Percentiles rank a stretch among this genome's conserved stretches.
Conservation (phyloP, 2,113 vertebrate species). For the Planiliza haematocheilus region DNA sequence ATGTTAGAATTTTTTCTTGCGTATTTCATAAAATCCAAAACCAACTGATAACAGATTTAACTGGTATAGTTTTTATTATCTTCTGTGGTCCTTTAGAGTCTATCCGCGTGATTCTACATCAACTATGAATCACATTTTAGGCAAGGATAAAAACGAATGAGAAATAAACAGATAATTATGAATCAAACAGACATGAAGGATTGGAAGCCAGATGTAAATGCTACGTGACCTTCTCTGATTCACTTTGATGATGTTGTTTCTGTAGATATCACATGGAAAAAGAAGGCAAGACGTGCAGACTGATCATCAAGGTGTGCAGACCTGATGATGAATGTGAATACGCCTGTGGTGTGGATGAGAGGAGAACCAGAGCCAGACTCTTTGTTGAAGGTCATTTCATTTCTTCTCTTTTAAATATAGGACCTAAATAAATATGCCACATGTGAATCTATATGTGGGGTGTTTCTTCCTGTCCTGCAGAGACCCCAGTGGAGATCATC, state of each 20-base stretch:
- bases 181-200: too few relatives aligned
- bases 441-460: not conserved
- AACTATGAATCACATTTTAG: too few relatives aligned
- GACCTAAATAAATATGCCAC: fast-evolving
- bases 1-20: too few relatives aligned
- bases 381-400: slow-evolving; percentile 92
- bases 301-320: slow-evolving; percentile 92
- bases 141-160: too few relatives aligned
- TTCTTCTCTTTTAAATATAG: not conserved
- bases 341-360: slow-evolving; percentile 95
- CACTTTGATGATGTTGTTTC: not conserved
- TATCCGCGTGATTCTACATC: too few relatives aligned
- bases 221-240: not conserved
- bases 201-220: too few relatives aligned
- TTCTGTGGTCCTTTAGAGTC: too few relatives aligned
- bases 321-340: slow-evolving; percentile 98
- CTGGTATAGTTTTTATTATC: too few relatives aligned
- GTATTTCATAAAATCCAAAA: not conserved
- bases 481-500: slow-evolving; percentile 97
- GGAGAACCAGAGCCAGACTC: slow-evolving; percentile 93
- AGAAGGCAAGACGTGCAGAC: slow-evolving; percentile 90
- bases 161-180: too few relatives aligned
- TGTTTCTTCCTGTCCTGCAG: slow-evolving; percentile 76
- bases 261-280: slow-evolving; percentile 94
- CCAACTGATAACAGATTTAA: too few relatives aligned